Evolutionary conservation across 2,888 invertebrate species (phyloP).

Genomic region (Dicyrtoma fusca): DNA sequence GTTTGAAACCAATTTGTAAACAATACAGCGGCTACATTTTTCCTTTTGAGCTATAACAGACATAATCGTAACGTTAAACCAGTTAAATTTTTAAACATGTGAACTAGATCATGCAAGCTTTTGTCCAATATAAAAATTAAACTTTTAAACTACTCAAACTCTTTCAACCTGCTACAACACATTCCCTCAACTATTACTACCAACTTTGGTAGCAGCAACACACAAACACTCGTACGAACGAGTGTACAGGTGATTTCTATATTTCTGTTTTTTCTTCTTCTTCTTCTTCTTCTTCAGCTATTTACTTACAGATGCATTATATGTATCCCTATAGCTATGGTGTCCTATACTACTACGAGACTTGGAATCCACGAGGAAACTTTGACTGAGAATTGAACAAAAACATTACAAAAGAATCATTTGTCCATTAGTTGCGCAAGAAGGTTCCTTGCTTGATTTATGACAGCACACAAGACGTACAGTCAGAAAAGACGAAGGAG

Average conservation of each 20-base stretch:
- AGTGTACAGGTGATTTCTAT: neutral
- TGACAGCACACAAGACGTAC: neutral
- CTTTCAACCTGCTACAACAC: too few relatives aligned
- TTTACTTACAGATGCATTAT: too few relatives aligned
- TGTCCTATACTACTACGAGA: too few relatives aligned
- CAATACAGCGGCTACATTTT: too few relatives aligned
- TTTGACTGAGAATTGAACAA: too few relatives aligned
- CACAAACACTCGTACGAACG: neutral
- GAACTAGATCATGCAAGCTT: slow-evolving; percentile 4
- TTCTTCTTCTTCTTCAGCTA: too few relatives aligned
- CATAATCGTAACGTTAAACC: neutral
- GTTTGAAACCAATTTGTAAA: too few relatives aligned
- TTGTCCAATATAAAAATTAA: neutral
- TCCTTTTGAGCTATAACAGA: neutral
- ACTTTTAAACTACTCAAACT: too few relatives aligned
- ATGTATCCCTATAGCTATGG: too few relatives aligned
- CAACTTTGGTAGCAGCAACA: neutral
- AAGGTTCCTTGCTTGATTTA: neutral
- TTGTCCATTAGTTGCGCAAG: slow-evolving; percentile 3
- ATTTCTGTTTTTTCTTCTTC: too few relatives aligned
- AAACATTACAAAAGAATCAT: neutral
- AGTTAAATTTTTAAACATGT: slow-evolving; percentile 6
- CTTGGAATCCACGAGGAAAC: too few relatives aligned
- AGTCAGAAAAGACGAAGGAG: neutral
- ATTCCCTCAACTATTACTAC: too few relatives aligned